phyloP scores from a whole-genome alignment of 2,113 vertebrate species.

The Furnarius figulus region DNA sequence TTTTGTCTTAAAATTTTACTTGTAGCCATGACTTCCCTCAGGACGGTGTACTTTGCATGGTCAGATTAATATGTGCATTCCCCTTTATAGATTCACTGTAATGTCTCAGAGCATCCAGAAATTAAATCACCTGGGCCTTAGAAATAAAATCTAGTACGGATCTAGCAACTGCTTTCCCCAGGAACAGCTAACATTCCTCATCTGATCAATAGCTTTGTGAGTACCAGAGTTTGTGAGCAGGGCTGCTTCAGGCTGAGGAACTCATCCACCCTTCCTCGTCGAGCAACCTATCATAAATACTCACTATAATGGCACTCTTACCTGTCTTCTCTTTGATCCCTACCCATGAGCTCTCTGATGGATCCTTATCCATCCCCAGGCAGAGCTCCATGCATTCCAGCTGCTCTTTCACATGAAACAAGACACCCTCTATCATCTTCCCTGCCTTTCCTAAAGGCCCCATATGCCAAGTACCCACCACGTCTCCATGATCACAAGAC shows the following conservation, averaged over 20 bases:
- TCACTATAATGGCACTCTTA: not conserved
- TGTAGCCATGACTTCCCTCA: not conserved
- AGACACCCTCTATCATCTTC: not conserved
- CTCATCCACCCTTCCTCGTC: not conserved
- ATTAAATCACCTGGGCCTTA: not conserved
- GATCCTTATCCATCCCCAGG: not conserved
- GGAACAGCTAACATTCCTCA: not conserved
- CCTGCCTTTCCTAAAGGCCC: not conserved
- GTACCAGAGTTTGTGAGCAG: not conserved
- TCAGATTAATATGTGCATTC: not conserved
- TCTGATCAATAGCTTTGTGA: not conserved
- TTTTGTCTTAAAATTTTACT: not conserved
- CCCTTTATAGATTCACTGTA: not conserved
- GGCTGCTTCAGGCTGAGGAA: not conserved
- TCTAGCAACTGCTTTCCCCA: not conserved
- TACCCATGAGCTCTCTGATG: not conserved
- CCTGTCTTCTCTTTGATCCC: not conserved
- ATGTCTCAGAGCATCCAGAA: not conserved
- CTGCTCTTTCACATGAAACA: not conserved
- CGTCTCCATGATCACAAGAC: accelerated
- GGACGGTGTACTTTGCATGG: not conserved
- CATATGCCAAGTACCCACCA: accelerated
- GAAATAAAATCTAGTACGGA: not conserved
- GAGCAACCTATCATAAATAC: not conserved
- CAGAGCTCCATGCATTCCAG: not conserved